Base-by-base conservation (phyloP, 1,140 invertebrate species). In the Megalonaias nervosa region DNA sequence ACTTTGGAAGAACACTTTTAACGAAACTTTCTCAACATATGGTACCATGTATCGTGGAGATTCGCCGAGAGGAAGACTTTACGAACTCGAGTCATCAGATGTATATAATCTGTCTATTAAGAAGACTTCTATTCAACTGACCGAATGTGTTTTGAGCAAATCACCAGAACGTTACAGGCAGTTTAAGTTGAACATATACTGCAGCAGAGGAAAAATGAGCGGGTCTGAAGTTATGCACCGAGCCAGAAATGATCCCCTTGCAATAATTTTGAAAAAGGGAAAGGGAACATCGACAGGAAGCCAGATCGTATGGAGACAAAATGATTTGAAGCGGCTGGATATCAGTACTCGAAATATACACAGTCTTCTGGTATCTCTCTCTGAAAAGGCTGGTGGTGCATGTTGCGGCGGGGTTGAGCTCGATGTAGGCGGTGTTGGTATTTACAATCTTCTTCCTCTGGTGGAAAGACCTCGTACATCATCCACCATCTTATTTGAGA, bases 1-100 rank as follows among this genome's bases (percentile, higher is more conserved):
- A 65, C 67, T 83, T 11, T 84, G 83, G 83, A 64, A 61, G 14
- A 57, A 72, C 3, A 26, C 59, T 21, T 86, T 70, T 61, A 31
- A 77, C 61, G 82, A 83, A 56, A 67, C 56, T 14, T 84, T 83
- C 66, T 60, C 75, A 16, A 56, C 73, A 23, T 74, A 17, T 62
- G 85, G 85, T 19, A 79, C 79, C 1, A 87, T 87, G 86, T 87
- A 81, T 68, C 67, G 86, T 26, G 86, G 86, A 11, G 75, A 81
- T 14, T 77, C 85, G 16, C 83, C 85, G 67, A 57, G 62, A n/a
- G 81, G 82, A 64, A 72, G 60, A 31, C 74, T 82, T n/a, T 57
- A 74, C 38, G 60, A 48, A 15, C n/a, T 79, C 19, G 71, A 55
- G 6, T 26, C 26, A 56, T 9, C 21, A 13, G 71, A 79, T 21